Base-by-base conservation (phyloP, 1,140 invertebrate species). In the Heterodera carotae region DNA sequence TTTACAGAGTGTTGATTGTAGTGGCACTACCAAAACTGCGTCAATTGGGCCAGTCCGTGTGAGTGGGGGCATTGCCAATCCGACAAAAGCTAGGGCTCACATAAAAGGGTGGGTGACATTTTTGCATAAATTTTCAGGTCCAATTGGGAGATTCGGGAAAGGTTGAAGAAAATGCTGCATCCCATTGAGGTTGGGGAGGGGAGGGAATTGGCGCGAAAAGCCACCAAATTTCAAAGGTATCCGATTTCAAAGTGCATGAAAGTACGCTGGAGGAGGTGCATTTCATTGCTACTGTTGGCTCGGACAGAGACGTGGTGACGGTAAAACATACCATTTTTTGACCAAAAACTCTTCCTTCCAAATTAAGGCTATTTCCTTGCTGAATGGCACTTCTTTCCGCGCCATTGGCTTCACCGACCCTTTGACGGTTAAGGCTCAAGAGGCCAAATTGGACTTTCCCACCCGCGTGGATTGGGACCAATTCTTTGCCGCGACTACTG, bases 221-320 rank as follows among this genome's bases (percentile, higher is more conserved):
- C 7, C 12, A 12, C 25, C 22, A n/a, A 43, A 71, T 8, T 74
- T 64, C 39, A 27, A 33, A 79, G 78, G 25, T 79, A 10, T 60
- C 78, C 39, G 79, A 79, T 36, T 81, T 79, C 69, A 79, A 79
- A 79, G 78, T 79, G 33, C 43, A 62, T n/a, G 78, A 79, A 15
- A 79, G 78, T 34, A 81, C 78, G 53, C 69, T 79, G n/a, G 78
- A 79, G 56, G 62, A 80, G 27, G 78, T 79, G 25, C 29, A 48
- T 15, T 79, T 79, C 79, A 34, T 66, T n/a, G 78, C 78, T 15
- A 69, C 53, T 27, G 76, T 79, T 22, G 73, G 73, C 48, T 36
- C 25, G 18, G 34, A 43, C 5, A 39, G 36, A 22, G 39, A 79
- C 43, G 34, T 64, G 33, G 43, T 18, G 29, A 59, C 25, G 31